Base-by-base conservation (phyloP, 2,888 invertebrate genomes). In the Thumatha senex region DNA sequence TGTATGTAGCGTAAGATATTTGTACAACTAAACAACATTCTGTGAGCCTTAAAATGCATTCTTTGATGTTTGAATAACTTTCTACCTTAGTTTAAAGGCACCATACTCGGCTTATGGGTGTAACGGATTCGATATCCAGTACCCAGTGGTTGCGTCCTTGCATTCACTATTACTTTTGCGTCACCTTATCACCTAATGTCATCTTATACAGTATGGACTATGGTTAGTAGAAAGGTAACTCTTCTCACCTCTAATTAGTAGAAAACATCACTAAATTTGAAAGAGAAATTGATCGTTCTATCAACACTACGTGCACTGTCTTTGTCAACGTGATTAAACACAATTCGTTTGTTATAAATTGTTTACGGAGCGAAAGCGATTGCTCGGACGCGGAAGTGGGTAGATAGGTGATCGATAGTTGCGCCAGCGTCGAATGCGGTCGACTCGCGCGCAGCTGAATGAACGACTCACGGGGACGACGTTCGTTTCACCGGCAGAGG, bases 351-450 rank as follows among this genome's bases (percentile, higher is more conserved):
- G 73, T 80, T 78, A 75, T 35, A 66, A 76, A 80, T 72, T 86
- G 82, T 86, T 87, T 84, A 83, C 79, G 79, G 76, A 78, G 87
- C 86, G 89, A 90, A 89, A 89, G 88, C 73, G 78, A 56, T 52
- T 60, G 62, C 76, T 79, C 56, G 67, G 63, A 82, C 80, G 76
- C 89, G 89, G 86, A 88, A 88, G 84, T 82, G 66, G 58, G 61
- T 69, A 61, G 58, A 60, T 69, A 58, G 51, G 46, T 39, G 52
- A 40, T 56, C 53, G 46, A 51, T 46, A 11, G 58, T 72, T 64
- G 73, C 72, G 76, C 67, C 65, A 63, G 63, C 67, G 72, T 77
- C 69, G 69, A 71, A 86, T 79, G 74, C 85, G 86, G 76, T 83
- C 79, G 85, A 72, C 82, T 82, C 82, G 86, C 82, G 80, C 85